Evolutionary conservation across 2,888 invertebrate species (phyloP).

Genomic region (Noctua janthe): DNA sequence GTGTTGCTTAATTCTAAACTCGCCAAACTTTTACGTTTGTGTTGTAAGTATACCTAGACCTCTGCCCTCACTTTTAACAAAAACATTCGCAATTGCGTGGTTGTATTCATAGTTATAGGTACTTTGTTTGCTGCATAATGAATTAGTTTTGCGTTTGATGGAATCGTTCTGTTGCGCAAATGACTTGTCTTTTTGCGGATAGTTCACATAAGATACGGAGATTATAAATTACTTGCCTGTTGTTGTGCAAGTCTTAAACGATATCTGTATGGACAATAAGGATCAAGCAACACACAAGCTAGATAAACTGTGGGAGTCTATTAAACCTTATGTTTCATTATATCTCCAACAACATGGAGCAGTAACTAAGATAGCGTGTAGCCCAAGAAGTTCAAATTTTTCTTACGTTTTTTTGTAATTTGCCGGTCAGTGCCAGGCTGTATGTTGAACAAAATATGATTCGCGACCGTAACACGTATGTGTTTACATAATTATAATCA

Average conservation of each 20-base stretch:
- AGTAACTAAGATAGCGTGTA: not conserved
- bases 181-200: slow-evolving; percentile 25
- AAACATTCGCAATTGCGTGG: not conserved
- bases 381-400: no score
- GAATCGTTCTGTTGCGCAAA: slow-evolving; percentile 21
- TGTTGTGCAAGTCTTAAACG: slow-evolving; percentile 25
- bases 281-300: not conserved
- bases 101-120: not conserved
- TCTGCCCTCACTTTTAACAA: not conserved
- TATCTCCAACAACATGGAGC: not conserved
- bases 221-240: slow-evolving; percentile 10
- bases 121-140: slow-evolving; percentile 6
- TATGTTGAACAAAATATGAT: no score
- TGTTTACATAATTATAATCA: no score
- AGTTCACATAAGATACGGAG: slow-evolving; percentile 39
- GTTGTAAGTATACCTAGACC: not conserved
- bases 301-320: slow-evolving; percentile 33
- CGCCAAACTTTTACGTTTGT: no score
- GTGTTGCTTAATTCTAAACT: no score
- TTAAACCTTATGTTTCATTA: not conserved
- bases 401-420: no score
- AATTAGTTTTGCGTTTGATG: slow-evolving; percentile 6
- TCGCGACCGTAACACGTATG: no score
- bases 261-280: slow-evolving; percentile 16
- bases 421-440: no score